A percentile compares a stretch with the other conserved stretches of the same genome.
Conservation (phyloP, 2,888 invertebrate species). For the Myopa testacea region DNA sequence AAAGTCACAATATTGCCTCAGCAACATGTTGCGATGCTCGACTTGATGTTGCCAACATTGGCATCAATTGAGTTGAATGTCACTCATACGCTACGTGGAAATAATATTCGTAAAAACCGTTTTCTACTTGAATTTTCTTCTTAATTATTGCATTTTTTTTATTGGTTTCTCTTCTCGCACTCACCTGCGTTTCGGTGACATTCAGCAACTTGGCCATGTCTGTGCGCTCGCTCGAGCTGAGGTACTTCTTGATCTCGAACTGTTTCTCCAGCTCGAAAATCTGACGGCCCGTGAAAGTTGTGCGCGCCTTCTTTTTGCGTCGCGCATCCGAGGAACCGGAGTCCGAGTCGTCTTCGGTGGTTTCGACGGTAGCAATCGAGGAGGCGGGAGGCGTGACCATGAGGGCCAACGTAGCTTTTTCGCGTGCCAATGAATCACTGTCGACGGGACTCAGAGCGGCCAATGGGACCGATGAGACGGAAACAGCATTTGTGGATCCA, state of each 20-base stretch:
- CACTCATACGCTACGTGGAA: no score
- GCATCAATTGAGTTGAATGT: no score
- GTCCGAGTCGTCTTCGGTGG: slow-evolving; percentile 70
- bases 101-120: no score
- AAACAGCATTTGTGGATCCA: slow-evolving; percentile 33
- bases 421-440: slow-evolving; percentile 60
- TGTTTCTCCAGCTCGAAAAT: slow-evolving; percentile 97
- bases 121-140: no score
- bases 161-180: slow-evolving; percentile 50
- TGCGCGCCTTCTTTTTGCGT: slow-evolving; percentile 88
- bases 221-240: slow-evolving; percentile 92
- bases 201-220: slow-evolving; percentile 94
- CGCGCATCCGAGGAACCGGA: slow-evolving; percentile 71
- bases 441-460: slow-evolving; percentile 49
- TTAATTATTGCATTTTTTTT: no score
- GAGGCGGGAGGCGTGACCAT: slow-evolving; percentile 46
- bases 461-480: not conserved
- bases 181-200: slow-evolving; percentile 96
- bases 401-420: slow-evolving; percentile 52
- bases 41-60: no score
- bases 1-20: no score
- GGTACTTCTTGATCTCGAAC: slow-evolving; percentile 95
- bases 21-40: no score
- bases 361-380: slow-evolving; percentile 55
- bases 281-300: slow-evolving; percentile 95